These are phyloP conservation scores for Bradysia coprophila DNA, from an alignment of 1,140 invertebrate species.

Conservation along the genomic window DNA sequence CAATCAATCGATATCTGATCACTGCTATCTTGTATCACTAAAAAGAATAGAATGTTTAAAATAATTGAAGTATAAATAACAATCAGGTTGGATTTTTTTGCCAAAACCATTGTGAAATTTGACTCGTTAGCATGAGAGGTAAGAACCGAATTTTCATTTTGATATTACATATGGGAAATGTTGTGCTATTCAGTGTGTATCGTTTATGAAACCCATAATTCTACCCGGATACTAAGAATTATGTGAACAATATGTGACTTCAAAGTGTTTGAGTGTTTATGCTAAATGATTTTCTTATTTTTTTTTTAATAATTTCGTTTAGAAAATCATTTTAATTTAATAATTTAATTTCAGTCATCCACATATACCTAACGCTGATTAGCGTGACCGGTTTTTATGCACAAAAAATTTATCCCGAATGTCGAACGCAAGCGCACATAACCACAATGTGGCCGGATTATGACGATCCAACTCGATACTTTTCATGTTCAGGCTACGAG, in stretches of 20 bases:
- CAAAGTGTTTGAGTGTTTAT: no score
- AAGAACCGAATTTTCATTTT: no score
- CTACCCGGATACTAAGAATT: no score
- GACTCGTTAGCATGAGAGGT: not conserved
- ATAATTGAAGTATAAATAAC: not conserved
- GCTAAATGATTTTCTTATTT: no score
- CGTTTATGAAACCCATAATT: no score
- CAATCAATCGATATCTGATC: no score
- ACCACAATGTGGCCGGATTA: slow-evolving; percentile 2
- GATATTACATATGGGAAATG: no score
- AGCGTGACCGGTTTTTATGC: not conserved
- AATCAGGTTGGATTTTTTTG: not conserved
- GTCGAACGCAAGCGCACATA: not conserved
- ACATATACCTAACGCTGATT: not conserved
- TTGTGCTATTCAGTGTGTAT: no score
- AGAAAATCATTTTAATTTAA: not conserved
- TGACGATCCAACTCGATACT: not conserved
- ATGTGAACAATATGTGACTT: no score
- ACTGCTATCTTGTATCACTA: not conserved
- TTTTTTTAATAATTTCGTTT: no score
- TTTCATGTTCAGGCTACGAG: not conserved
- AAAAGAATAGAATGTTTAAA: not conserved
- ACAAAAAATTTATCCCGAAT: not conserved
- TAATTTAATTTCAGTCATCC: not conserved
- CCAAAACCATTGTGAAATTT: not conserved